Evolutionary conservation across 2,113 vertebrate genomes (phyloP).

Genomic region (Pterocles gutturalis): DNA sequence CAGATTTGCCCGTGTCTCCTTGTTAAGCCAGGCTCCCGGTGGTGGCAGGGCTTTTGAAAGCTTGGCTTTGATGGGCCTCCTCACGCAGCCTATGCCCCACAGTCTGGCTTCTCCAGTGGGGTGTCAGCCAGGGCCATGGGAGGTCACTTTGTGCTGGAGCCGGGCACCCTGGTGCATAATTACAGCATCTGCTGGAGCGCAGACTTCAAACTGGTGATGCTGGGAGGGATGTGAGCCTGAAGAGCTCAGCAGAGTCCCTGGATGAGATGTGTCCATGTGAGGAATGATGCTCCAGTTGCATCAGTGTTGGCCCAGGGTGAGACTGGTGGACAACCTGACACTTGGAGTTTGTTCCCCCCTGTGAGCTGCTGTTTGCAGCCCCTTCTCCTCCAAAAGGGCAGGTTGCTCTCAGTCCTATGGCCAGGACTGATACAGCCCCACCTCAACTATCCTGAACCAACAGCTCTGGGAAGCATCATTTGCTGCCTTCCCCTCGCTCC

Average conservation of each 20-base stretch:
- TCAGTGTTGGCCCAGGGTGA: rapidly evolving
- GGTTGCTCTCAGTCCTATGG: neutral
- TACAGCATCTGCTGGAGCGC: neutral
- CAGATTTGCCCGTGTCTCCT: neutral
- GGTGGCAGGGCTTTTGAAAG: neutral
- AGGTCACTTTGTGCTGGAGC: neutral
- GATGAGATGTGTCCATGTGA: neutral
- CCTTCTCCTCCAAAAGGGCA: neutral
- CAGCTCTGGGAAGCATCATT: neutral
- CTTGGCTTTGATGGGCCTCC: slow-evolving; percentile 9
- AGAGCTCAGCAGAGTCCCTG: neutral
- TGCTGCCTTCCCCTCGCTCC: neutral
- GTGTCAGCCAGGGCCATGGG: neutral
- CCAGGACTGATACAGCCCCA: neutral
- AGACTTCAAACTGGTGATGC: neutral
- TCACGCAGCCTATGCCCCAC: neutral
- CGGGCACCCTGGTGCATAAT: neutral
- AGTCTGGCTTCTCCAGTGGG: neutral
- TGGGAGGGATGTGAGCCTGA: neutral
- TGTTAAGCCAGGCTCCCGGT: neutral
- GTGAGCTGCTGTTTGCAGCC: neutral
- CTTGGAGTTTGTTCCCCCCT: neutral
- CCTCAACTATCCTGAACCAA: rapidly evolving
- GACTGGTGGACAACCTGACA: neutral
- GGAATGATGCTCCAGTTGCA: neutral